phyloP scores from a whole-genome alignment of 2,797 vertebrate genomes.

The Sebastiscus albofasciatus region DNA sequence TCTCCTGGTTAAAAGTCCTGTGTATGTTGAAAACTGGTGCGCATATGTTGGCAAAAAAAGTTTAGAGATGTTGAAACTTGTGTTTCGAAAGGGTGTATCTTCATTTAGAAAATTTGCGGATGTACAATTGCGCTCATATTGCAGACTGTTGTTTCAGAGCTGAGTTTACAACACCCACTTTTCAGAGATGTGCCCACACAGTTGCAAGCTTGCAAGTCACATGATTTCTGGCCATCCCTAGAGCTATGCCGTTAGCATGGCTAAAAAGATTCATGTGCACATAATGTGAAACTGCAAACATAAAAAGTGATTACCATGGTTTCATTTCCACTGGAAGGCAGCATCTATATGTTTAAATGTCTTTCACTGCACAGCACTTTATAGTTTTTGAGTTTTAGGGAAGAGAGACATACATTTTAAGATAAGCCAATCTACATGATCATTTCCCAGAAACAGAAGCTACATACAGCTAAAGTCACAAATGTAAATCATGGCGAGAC shows the following conservation, averaged over 20 bases:
- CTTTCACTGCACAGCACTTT: background rate
- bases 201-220: background rate
- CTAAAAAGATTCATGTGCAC: background rate
- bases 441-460: conserved; percentile 12
- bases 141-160: no score
- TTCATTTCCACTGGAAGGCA: background rate
- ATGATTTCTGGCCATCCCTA: background rate
- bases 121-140: no score
- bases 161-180: no score
- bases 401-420: background rate
- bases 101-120: no score
- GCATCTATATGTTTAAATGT: background rate
- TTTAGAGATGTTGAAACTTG: no score
- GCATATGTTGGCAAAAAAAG: no score
- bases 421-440: conserved; percentile 1
- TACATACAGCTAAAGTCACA: conserved; percentile 30
- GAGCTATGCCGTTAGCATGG: background rate
- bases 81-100: background rate
- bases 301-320: background rate
- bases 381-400: background rate
- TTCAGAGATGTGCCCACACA: background rate
- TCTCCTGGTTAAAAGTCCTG: no score
- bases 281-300: background rate
- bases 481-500: conserved; percentile 41
- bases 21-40: fast-evolving